These are phyloP conservation scores for Siniperca obscura DNA, from an alignment of 2,797 vertebrate species.

Conservation along the genomic window DNA sequence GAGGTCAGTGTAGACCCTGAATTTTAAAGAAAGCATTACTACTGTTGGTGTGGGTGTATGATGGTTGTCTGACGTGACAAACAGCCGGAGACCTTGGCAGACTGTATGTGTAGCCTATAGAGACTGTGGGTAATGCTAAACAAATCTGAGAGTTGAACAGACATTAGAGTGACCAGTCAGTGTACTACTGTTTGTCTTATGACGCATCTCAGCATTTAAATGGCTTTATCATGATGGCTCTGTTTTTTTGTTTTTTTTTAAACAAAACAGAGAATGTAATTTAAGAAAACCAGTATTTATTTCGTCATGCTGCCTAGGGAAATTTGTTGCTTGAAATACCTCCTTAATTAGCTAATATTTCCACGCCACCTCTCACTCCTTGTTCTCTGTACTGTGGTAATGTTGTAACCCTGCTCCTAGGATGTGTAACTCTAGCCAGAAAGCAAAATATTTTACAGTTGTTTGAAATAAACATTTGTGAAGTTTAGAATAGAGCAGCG, in stretches of 20 bases:
- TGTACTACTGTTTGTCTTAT: constrained; percentile 69
- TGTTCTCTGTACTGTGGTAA: constrained; percentile 75
- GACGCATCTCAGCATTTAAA: constrained; percentile 75
- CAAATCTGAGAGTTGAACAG: constrained; percentile 74
- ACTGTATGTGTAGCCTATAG: constrained; percentile 46
- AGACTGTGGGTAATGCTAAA: constrained; percentile 48
- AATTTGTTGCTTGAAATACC: constrained; percentile 75
- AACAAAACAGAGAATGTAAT: constrained; percentile 61
- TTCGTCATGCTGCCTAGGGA: constrained; percentile 75
- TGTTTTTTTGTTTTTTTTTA: constrained; percentile 40
- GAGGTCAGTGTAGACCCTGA: constrained; percentile 61
- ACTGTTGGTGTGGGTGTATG: constrained; percentile 65
- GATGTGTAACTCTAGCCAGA: constrained; percentile 72
- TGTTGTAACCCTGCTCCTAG: constrained; percentile 71
- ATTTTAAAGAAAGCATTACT: constrained; percentile 49
- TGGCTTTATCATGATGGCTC: constrained; percentile 68
- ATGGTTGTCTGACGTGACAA: constrained; percentile 68
- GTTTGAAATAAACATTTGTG: constrained; percentile 69
- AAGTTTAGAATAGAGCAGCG: constrained; percentile 74
- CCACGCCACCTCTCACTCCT: constrained; percentile 55
- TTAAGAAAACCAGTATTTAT: constrained; percentile 78
- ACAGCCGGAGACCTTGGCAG: constrained; percentile 77
- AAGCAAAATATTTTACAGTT: constrained; percentile 79
- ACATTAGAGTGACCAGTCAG: constrained; percentile 41
- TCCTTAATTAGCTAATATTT: constrained; percentile 67